Evolutionary conservation across 2,888 invertebrate genomes (phyloP).

Genomic region (Blastobasis lacticolella): DNA sequence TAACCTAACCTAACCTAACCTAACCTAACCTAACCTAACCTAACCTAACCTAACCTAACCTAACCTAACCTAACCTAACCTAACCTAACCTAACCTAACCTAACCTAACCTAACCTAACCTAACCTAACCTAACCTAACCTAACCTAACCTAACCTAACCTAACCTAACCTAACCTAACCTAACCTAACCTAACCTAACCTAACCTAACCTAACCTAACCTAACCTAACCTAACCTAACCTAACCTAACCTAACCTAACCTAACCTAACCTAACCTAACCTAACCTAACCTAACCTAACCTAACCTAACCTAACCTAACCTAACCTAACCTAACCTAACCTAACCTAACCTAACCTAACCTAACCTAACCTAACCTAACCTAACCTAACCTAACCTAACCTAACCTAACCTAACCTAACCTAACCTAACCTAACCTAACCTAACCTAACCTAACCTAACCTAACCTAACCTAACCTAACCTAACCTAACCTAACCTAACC

Average conservation of each 20-base stretch:
- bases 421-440: constrained; percentile 10
- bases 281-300: constrained; percentile 7
- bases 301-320: constrained; percentile 10
- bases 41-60: constrained; percentile 13
- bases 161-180: constrained; percentile 26
- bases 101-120: constrained; percentile 18
- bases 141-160: constrained; percentile 24
- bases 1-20: constrained; percentile 14
- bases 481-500: constrained; percentile 19
- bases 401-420: constrained; percentile 10
- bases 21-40: constrained; percentile 17
- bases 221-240: constrained; percentile 22
- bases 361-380: constrained; percentile 9
- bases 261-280: constrained; percentile 9
- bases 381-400: constrained; percentile 10
- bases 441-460: constrained; percentile 20
- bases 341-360: constrained; percentile 9
- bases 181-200: constrained; percentile 24
- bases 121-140: constrained; percentile 20
- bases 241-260: constrained; percentile 11
- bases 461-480: constrained; percentile 18
- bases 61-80: constrained; percentile 15
- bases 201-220: constrained; percentile 24
- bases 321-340: constrained; percentile 10
- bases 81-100: constrained; percentile 17